Conservation (phyloP, 2,888 invertebrate species). For the Cephus pulcher region DNA sequence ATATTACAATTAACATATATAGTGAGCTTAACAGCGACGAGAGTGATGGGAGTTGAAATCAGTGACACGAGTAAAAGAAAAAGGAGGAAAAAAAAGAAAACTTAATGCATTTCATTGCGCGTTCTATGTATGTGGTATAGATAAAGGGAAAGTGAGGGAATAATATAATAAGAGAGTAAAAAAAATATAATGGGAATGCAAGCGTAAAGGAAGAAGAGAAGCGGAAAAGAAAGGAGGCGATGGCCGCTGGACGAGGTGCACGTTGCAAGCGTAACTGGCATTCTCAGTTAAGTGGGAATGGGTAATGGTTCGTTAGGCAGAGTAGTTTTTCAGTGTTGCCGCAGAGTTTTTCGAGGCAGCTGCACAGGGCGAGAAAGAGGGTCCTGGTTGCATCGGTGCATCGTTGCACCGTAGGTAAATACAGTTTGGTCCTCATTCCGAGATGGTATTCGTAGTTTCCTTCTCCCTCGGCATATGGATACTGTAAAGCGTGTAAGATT, state of each 20-base stretch:
- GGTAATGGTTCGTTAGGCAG: conserved; percentile 61
- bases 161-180: background rate
- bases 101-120: background rate
- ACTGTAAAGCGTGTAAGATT: conserved; percentile 11
- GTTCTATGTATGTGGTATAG: background rate
- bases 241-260: conserved; percentile 13
- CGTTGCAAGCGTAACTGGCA: conserved; percentile 41
- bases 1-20: background rate
- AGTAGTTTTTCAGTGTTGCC: conserved; percentile 54
- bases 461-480: conserved; percentile 32
- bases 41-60: background rate
- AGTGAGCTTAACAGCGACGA: background rate
- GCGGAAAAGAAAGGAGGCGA: conserved; percentile 3
- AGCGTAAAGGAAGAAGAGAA: conserved; percentile 8
- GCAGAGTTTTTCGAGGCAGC: conserved; percentile 52
- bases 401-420: conserved; percentile 5
- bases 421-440: background rate
- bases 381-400: conserved; percentile 20
- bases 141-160: background rate
- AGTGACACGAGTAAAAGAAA: background rate
- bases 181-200: background rate
- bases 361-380: conserved; percentile 31
- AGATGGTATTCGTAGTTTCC: background rate
- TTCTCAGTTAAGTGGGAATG: conserved; percentile 53
- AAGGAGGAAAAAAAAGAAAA: background rate